A percentile compares a stretch with the other conserved stretches of the same genome.
Evolutionary conservation across 2,113 vertebrate species (phyloP).

Genomic region (Antennarius striatus): DNA sequence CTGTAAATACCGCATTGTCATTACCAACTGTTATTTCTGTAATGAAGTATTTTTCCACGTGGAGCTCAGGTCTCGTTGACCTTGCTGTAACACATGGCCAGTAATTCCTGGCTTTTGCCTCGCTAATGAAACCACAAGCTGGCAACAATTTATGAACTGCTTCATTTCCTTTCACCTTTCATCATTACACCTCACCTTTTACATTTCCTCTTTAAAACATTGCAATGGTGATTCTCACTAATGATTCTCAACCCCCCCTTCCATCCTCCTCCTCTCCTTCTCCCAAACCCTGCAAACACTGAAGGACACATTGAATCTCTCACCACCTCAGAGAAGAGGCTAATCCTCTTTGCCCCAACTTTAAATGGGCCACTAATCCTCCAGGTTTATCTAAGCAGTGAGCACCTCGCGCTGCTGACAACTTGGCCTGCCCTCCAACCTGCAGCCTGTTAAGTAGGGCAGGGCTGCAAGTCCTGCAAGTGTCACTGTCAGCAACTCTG

Average conservation of each 20-base stretch:
- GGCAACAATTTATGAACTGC: constrained; percentile 47
- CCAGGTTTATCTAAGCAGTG: constrained; percentile 83
- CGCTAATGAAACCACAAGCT: constrained; percentile 58
- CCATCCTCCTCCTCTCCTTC: constrained; percentile 17
- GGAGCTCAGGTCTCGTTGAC: constrained; percentile 37
- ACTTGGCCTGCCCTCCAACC: constrained; percentile 77
- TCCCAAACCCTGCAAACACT: constrained; percentile 60
- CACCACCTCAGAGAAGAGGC: constrained; percentile 80
- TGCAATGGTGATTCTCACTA: constrained; percentile 31
- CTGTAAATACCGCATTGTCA: constrained; percentile 23
- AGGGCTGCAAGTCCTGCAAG: constrained; percentile 73
- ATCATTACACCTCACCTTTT: constrained; percentile 44
- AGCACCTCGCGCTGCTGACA: constrained; percentile 81
- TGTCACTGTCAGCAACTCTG: constrained; percentile 82
- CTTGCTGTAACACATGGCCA: constrained; percentile 39
- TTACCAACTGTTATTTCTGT: constrained; percentile 25
- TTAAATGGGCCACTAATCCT: constrained; percentile 87
- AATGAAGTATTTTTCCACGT: constrained; percentile 9
- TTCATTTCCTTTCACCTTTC: constrained; percentile 51
- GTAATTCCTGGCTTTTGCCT: constrained; percentile 58
- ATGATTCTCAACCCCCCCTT: constrained; percentile 29
- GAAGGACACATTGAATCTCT: constrained; percentile 83
- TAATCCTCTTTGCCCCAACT: constrained; percentile 87
- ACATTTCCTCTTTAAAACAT: constrained; percentile 31
- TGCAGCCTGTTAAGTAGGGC: constrained; percentile 80